Percentiles rank a stretch among this genome's conserved stretches.
These are phyloP conservation scores for Melanotaenia nigrans DNA, from an alignment of 2,797 vertebrate genomes.

Conservation along the genomic window DNA sequence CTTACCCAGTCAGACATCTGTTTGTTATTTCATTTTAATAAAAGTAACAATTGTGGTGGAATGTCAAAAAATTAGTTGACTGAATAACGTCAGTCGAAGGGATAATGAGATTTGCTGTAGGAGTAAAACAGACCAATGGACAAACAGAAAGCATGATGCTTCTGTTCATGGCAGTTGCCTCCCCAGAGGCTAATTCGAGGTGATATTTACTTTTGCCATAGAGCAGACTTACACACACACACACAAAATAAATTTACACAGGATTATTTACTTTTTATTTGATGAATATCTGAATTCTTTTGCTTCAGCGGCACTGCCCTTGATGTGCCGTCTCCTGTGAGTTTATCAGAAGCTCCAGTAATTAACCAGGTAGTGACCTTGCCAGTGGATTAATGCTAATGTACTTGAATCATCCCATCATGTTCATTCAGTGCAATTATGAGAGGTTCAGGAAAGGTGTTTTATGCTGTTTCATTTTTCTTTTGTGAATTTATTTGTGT, in stretches of 20 bases:
- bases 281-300: conserved; percentile 33
- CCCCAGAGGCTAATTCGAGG: neutral
- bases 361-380: conserved; percentile 59
- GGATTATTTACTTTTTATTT: conserved; percentile 51
- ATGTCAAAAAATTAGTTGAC: neutral
- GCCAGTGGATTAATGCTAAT: conserved; percentile 62
- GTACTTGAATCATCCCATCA: conserved; percentile 22
- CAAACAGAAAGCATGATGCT: neutral
- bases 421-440: conserved; percentile 28
- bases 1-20: neutral
- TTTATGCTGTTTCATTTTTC: neutral
- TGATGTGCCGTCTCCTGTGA: conserved; percentile 53
- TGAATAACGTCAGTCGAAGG: neutral
- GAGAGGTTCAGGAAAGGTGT: conserved; percentile 20
- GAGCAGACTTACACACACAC: conserved; percentile 21
- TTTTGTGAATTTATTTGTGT: neutral
- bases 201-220: conserved; percentile 20
- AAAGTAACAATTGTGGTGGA: neutral
- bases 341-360: conserved; percentile 42
- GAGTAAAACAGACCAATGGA: neutral
- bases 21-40: neutral
- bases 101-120: neutral
- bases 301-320: conserved; percentile 44
- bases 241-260: conserved; percentile 36
- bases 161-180: neutral